phyloP scores from a whole-genome alignment of 2,113 vertebrate genomes.

The Rhabdornis inornatus region DNA sequence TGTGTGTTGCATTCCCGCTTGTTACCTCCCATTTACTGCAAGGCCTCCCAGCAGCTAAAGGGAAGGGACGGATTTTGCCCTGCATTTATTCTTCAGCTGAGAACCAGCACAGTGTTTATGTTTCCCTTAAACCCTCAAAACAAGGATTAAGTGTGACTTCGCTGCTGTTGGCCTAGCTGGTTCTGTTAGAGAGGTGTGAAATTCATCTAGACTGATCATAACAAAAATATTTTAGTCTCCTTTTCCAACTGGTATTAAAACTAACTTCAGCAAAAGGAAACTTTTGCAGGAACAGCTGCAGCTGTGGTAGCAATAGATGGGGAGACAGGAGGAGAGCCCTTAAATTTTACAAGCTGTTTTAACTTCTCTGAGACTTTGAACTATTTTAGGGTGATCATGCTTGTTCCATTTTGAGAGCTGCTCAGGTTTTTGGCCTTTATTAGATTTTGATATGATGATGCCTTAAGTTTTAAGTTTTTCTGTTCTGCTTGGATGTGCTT shows the following conservation, averaged over 20 bases:
- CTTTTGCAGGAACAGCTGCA: not conserved
- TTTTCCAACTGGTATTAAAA: slow-evolving; percentile 25
- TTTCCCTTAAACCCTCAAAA: slow-evolving; percentile 26
- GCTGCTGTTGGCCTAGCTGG: not conserved
- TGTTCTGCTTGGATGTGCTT: too few species aligned
- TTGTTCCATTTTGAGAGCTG: not conserved
- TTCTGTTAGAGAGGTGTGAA: slow-evolving; percentile 36
- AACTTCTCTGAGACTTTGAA: not conserved
- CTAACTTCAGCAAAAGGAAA: not conserved
- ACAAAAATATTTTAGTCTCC: slow-evolving; percentile 30
- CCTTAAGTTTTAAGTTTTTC: too few species aligned
- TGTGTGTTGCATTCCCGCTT: not conserved
- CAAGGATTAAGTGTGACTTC: slow-evolving; percentile 50
- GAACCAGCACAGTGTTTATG: not conserved
- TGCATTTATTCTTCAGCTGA: not conserved
- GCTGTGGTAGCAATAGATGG: not conserved
- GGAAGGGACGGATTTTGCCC: not conserved
- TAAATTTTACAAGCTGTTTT: not conserved
- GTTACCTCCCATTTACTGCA: not conserved
- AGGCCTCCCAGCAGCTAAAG: not conserved
- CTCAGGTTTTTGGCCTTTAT: not conserved
- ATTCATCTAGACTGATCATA: slow-evolving; percentile 26
- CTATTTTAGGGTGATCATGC: not conserved
- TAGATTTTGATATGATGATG: not conserved
- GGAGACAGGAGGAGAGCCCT: not conserved